Evolutionary conservation across 2,113 vertebrate genomes (phyloP).

Genomic region (Planiliza haematocheilus): DNA sequence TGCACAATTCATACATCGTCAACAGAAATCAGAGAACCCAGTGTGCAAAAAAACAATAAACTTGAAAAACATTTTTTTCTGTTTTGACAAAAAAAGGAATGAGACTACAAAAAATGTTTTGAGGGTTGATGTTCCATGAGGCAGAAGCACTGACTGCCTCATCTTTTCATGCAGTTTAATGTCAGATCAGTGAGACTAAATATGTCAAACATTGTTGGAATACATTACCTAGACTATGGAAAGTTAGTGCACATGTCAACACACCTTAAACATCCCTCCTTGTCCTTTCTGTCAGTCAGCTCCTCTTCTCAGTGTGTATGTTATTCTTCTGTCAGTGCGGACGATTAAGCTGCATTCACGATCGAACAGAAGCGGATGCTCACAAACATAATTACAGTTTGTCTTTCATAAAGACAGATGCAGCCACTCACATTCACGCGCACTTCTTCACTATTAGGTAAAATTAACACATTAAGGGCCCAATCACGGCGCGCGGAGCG

Average conservation of each 20-base stretch:
- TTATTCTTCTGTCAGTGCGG: not conserved
- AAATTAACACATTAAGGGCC: not conserved
- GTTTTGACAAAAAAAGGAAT: no score
- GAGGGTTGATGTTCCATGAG: no score
- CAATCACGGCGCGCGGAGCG: not conserved
- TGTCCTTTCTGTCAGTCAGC: not conserved
- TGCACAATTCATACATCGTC: no score
- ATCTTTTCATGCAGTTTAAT: no score
- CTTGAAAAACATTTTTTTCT: no score
- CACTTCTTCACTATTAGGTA: not conserved
- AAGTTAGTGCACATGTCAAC: not conserved
- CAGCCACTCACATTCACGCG: not conserved
- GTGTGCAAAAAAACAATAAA: no score
- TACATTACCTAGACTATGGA: no score
- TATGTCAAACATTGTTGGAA: no score
- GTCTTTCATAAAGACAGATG: not conserved
- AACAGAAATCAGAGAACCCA: no score
- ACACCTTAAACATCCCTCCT: not conserved
- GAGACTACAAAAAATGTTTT: no score
- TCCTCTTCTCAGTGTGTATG: not conserved
- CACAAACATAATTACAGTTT: not conserved
- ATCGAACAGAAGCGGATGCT: not conserved
- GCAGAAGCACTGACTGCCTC: no score
- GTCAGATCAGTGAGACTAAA: no score
- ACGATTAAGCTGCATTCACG: slow-evolving; percentile 3